Evolutionary conservation across 2,888 invertebrate species (phyloP), one percentile per base, ranked within the genome.

Genomic region (Mamestra brassicae): DNA sequence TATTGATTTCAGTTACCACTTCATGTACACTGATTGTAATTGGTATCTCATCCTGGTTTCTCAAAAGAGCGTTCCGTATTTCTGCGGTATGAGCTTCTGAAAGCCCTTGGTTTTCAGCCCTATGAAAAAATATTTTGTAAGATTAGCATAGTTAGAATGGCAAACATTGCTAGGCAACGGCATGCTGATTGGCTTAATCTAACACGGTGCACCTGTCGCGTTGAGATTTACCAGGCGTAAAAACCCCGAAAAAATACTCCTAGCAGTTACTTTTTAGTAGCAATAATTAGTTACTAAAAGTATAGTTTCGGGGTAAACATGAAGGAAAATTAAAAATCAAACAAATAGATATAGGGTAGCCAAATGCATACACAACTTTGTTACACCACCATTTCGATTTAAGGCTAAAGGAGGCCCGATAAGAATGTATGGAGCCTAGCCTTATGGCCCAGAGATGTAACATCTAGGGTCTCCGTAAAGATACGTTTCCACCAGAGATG

Each of bases 11-110:
- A 3, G 4, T 47, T 70, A 83, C 94, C 87, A 83, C 87, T 87
- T 94, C 92, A 74, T 94, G 93, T 0, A 78, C 38, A 17, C 88
- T 89, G 1, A 88, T 4, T 0, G 77, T 70, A 1, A 66, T 74
- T 3, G 93, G 92, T 8, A 94, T 60, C 3, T 77, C 73, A 3
- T 64, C 73, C 68, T 87, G 80, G 26, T 89, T 67, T 54, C 89
- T 89, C 8, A 78, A 4, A 11, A 94, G 34, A 13, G 80, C 17
- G 3, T 73, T 89, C 76, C 85, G 86, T 60, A 93, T 55, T 76
- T 85, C 81, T 13, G 54, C 55, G 88, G 85, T 91, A n/a, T 89
- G 89, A 4, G 8, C 69, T 0, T 61, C 72, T 69, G 82, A 80
- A 90, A 93, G 90, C 4, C 7, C 50, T 0, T 5, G 13, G 86